Percentiles rank a stretch among this genome's conserved stretches.
These are phyloP conservation scores for Ceratotherium simum DNA, from an alignment of 2,113 vertebrate genomes.

Conservation along the genomic window DNA sequence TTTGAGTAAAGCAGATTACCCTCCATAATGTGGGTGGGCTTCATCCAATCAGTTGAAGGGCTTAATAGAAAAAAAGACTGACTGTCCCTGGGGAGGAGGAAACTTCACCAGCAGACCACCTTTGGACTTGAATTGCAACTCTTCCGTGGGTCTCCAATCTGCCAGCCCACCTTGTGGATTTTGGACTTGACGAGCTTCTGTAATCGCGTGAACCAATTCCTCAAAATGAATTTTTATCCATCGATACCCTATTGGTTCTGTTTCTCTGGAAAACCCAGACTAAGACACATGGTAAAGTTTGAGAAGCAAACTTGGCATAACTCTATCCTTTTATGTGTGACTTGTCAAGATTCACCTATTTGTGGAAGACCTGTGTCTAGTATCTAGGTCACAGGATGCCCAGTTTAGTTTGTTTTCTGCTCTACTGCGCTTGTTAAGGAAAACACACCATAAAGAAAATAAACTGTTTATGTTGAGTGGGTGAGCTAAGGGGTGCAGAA, in stretches of 20 bases:
- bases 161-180: background rate
- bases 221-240: background rate
- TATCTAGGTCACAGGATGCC: background rate
- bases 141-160: background rate
- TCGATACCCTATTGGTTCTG: background rate
- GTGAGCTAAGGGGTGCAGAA: slow-evolving; percentile 40
- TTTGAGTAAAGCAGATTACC: background rate
- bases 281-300: background rate
- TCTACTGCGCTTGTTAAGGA: background rate
- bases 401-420: background rate
- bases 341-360: background rate
- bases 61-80: background rate
- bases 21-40: background rate
- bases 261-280: background rate
- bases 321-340: background rate
- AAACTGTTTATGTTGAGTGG: slow-evolving; percentile 38
- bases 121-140: background rate
- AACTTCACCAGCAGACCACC: background rate
- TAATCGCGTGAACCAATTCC: background rate
- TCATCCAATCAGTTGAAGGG: background rate
- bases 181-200: background rate
- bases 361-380: background rate
- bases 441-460: slow-evolving; percentile 60
- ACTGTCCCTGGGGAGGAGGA: background rate
- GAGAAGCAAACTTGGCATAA: background rate